Evolutionary conservation across 2,113 vertebrate species (phyloP).

Genomic region (Perca flavescens): DNA sequence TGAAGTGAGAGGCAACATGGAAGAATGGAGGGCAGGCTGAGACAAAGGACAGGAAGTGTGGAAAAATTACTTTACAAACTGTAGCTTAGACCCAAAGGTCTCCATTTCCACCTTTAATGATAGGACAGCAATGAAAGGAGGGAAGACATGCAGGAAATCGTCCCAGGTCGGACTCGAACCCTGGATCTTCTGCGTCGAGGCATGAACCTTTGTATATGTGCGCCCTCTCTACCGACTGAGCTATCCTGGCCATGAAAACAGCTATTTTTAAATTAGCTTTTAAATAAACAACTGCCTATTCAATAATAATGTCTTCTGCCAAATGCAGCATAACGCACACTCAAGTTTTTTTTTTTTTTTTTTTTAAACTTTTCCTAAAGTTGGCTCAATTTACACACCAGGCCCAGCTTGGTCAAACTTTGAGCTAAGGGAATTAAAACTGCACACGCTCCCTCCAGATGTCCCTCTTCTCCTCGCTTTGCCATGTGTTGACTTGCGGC

Average conservation of each 20-base stretch:
- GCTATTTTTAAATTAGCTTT: constrained; percentile 37
- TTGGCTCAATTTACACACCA: constrained; percentile 35
- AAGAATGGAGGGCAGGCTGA: constrained; percentile 6
- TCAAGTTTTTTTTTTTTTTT: constrained; percentile 20
- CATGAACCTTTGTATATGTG: too few relatives aligned
- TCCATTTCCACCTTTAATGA: not conserved
- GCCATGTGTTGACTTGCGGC: constrained; percentile 35
- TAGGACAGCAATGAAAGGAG: too few relatives aligned
- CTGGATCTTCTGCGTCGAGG: too few relatives aligned
- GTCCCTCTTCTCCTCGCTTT: not conserved
- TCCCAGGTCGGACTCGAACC: too few relatives aligned
- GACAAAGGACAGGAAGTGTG: constrained; percentile 68
- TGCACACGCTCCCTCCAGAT: constrained; percentile 30
- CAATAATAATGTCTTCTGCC: constrained; percentile 22
- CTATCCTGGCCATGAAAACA: not conserved
- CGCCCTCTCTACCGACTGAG: too few relatives aligned
- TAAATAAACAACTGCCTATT: constrained; percentile 38
- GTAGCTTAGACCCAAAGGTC: not conserved
- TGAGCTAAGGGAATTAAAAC: constrained; percentile 54
- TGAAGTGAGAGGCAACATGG: not conserved
- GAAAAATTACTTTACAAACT: not conserved
- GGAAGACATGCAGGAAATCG: too few relatives aligned
- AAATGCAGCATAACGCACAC: constrained; percentile 30
- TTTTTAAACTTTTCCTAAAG: constrained; percentile 31
- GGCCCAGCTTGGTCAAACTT: constrained; percentile 51